These are phyloP conservation scores for Amphipyra tragopoginis DNA, from an alignment of 2,888 invertebrate genomes.

Conservation along the genomic window DNA sequence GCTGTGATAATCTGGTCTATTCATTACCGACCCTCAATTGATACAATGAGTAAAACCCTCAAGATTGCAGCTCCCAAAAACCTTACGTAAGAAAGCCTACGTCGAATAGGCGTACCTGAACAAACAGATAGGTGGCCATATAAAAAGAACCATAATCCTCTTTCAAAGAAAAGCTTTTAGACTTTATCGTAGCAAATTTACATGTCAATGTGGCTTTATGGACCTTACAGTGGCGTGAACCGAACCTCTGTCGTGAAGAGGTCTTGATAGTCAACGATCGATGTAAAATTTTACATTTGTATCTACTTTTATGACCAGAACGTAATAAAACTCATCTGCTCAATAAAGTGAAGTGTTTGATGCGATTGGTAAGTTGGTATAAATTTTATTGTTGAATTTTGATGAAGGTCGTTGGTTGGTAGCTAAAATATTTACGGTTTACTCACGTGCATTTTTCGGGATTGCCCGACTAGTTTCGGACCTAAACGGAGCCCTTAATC, in stretches of 20 bases:
- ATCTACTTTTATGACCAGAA: constrained; percentile 30
- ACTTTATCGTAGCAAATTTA: constrained; percentile 62
- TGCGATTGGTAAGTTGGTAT: constrained; percentile 9
- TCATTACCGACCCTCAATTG: constrained; percentile 14
- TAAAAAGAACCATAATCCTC: constrained; percentile 59
- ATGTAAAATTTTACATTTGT: constrained; percentile 38
- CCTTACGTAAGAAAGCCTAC: constrained; percentile 31
- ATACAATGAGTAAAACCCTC: constrained; percentile 33
- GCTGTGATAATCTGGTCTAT: constrained; percentile 34
- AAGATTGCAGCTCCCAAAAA: constrained; percentile 34
- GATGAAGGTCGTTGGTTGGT: not conserved
- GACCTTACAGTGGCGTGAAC: constrained; percentile 39
- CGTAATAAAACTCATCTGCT: constrained; percentile 19
- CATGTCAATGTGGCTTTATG: constrained; percentile 62
- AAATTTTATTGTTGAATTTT: not conserved
- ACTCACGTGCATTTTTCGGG: too few relatives aligned
- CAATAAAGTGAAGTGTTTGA: constrained; percentile 20
- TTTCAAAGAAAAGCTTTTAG: constrained; percentile 63
- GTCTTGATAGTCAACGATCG: constrained; percentile 23
- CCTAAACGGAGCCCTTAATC: too few relatives aligned
- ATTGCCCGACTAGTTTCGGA: too few relatives aligned
- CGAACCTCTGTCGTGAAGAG: constrained; percentile 30
- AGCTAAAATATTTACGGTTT: not conserved
- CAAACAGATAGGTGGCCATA: constrained; percentile 55
- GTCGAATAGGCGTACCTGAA: constrained; percentile 53